Evolutionary conservation across 2,888 invertebrate species (phyloP), one percentile per base, ranked within the genome.

Genomic region (Sepiola atlantica): DNA sequence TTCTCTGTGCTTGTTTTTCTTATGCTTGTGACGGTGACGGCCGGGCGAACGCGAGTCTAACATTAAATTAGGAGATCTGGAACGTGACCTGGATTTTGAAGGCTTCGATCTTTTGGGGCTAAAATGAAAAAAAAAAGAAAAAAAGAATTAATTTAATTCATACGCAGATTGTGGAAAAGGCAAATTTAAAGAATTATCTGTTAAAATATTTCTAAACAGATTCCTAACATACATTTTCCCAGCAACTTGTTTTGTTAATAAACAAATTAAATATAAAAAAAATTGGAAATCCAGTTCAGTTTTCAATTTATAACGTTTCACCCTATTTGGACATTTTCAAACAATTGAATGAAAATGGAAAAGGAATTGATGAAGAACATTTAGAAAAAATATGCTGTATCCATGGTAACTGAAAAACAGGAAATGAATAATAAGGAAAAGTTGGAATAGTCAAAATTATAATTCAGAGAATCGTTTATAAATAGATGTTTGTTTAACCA

Each of bases 11-110:
- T 94, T 96, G 94, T 95, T 95, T 94, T 96, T 96, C 95, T 96
- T 96, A 95, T 96, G 96, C 95, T 96, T 96, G 94, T 96, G 96
- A 92, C 95, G 95, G 94, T 96, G 96, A 57, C 96, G 95, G n/a
- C 94, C 94, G 55, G 96, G 96, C 95, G 96, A 96, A 92, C 96
- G 95, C 20, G 96, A 96, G 92, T 94, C 92, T 90, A 96, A 96
- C 94, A 95, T 94, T 94, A 95, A 94, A 61, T 96, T 95, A 61
- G 95, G 95, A 90, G 95, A 95, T 91, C 95, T 94, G 35, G 94
- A 95, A 35, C 95, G 94, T 94, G 96, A 96, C 55, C 95, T 95
- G 90, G 95, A 95, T 94, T 95, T 94, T 77, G 96, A 96, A 90
- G 95, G 95, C 77, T 95, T 95, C 93, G 96, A 96, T 91, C 96